These are phyloP conservation scores for Austrofundulus limnaeus DNA, from an alignment of 2,113 vertebrate species.

Conservation along the genomic window DNA sequence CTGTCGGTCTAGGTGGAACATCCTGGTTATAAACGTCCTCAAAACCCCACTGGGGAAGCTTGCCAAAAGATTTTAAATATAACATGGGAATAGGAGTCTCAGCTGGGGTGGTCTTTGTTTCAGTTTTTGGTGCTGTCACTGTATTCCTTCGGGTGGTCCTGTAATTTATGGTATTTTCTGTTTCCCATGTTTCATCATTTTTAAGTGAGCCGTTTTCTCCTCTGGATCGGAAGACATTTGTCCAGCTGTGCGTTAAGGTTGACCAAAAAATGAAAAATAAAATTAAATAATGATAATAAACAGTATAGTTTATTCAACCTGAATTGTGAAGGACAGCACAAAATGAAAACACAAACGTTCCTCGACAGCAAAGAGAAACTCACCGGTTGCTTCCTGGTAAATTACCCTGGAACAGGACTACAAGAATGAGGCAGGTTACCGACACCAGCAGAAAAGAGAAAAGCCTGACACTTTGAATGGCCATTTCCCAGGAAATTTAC, in stretches of 20 bases:
- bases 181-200: accelerated
- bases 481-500: slow-evolving; percentile 25
- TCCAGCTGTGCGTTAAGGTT: slow-evolving; percentile 18
- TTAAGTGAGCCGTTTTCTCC: accelerated
- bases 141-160: background rate
- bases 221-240: background rate
- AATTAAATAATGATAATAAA: background rate
- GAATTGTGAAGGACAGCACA: background rate
- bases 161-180: accelerated
- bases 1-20: slow-evolving; percentile 37
- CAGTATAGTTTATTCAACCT: too few species aligned
- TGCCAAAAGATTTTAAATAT: slow-evolving; percentile 22
- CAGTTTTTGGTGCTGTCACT: background rate
- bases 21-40: slow-evolving; percentile 67
- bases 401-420: slow-evolving; percentile 12
- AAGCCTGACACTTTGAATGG: background rate
- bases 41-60: slow-evolving; percentile 70
- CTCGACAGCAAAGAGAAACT: slow-evolving; percentile 33
- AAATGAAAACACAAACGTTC: background rate
- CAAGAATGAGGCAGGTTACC: background rate
- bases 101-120: background rate
- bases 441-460: slow-evolving; percentile 11
- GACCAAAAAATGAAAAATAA: background rate
- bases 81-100: slow-evolving; percentile 58
- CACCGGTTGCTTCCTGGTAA: slow-evolving; percentile 21